Percentiles rank a stretch among this genome's conserved stretches.
phyloP scores from a whole-genome alignment of 2,888 invertebrate genomes.

The Leptinotarsa haldemani region DNA sequence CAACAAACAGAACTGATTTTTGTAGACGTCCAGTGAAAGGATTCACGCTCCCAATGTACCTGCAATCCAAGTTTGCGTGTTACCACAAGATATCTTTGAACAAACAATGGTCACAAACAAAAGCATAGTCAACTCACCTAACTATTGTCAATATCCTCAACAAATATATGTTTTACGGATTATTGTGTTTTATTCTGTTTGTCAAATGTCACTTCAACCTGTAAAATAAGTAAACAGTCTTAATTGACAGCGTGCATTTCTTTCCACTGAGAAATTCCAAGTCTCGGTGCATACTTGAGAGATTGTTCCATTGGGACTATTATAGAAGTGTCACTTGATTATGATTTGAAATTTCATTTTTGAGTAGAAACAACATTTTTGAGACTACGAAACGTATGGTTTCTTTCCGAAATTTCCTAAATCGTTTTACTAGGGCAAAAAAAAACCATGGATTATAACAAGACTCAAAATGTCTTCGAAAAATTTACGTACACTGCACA shows the following conservation, averaged over 20 bases:
- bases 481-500: too few species aligned
- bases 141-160: slow-evolving; percentile 63
- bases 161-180: slow-evolving; percentile 65
- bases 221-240: slow-evolving; percentile 57
- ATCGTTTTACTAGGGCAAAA: too few species aligned
- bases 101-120: slow-evolving; percentile 52
- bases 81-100: slow-evolving; percentile 39
- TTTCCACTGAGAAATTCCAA: slow-evolving; percentile 31
- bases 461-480: too few species aligned
- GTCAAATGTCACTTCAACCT: slow-evolving; percentile 64
- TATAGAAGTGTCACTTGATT: neutral
- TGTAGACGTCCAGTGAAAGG: slow-evolving; percentile 12
- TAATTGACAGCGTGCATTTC: slow-evolving; percentile 50
- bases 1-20: slow-evolving; percentile 12
- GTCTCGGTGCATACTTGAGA: slow-evolving; percentile 2
- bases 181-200: slow-evolving; percentile 65
- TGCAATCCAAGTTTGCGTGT: slow-evolving; percentile 24
- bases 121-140: slow-evolving; percentile 56
- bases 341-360: neutral
- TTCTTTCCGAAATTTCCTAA: too few species aligned
- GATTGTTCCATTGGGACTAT: neutral
- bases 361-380: neutral
- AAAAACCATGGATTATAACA: too few species aligned
- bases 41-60: slow-evolving; percentile 18
- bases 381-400: too few species aligned